phyloP scores from a whole-genome alignment of 2,888 invertebrate species.

The Quadroppia sp. region DNA sequence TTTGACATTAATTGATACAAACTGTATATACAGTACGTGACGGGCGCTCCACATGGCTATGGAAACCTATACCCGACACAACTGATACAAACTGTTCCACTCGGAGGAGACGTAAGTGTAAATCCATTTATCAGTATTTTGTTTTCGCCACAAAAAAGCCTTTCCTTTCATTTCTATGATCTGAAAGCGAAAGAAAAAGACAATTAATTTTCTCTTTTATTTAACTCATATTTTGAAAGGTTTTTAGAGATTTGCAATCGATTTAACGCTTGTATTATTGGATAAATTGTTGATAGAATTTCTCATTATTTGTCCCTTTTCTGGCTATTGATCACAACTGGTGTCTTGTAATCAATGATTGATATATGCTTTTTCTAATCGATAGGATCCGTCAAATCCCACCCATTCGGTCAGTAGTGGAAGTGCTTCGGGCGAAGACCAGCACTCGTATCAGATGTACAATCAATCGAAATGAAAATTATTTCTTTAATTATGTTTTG shows the following conservation, averaged over 20 bases:
- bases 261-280: background rate
- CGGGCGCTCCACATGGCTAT: constrained; percentile 45
- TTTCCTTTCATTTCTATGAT: background rate
- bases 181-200: too few species aligned
- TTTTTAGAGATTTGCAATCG: background rate
- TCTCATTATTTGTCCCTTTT: too few species aligned
- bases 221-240: too few species aligned
- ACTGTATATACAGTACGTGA: constrained; percentile 45
- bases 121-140: background rate
- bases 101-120: constrained; percentile 28
- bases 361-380: too few species aligned
- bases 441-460: constrained; percentile 47
- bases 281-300: too few species aligned
- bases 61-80: constrained; percentile 45
- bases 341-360: too few species aligned
- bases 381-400: constrained; percentile 46
- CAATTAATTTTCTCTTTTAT: too few species aligned
- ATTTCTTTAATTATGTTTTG: background rate
- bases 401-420: constrained; percentile 46
- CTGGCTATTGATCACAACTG: too few species aligned
- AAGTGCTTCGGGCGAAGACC: constrained; percentile 48
- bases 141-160: too few species aligned
- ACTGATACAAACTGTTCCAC: constrained; percentile 44
- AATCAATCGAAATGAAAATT: constrained; percentile 46
- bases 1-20: too few species aligned